phyloP scores from a whole-genome alignment of 2,888 invertebrate species.

The Abscondita cerata region DNA sequence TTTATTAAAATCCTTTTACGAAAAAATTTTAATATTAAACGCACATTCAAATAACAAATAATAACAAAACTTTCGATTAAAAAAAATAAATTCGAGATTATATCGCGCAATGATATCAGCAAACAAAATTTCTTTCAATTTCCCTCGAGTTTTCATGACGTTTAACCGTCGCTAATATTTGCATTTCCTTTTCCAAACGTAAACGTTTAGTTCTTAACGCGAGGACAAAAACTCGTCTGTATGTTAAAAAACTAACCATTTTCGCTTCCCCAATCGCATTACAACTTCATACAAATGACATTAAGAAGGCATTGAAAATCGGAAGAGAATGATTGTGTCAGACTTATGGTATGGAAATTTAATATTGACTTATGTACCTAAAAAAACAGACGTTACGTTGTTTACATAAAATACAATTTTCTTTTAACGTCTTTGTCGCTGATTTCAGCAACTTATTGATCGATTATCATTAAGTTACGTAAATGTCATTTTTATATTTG shows the following conservation, averaged over 20 bases:
- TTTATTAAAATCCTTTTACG: constrained; percentile 2
- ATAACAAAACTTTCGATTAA: neutral
- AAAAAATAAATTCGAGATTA: neutral
- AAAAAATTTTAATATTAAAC: neutral
- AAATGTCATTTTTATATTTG: no score
- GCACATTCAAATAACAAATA: neutral
- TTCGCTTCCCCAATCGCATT: constrained; percentile 1
- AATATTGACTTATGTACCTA: no score
- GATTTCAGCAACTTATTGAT: no score
- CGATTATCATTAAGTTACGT: no score
- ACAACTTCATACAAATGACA: no score
- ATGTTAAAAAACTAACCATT: constrained; percentile 1
- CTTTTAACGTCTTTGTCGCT: no score
- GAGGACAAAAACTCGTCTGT: neutral
- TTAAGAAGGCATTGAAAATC: no score
- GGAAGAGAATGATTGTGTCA: no score
- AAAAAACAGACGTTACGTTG: no score
- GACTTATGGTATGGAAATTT: no score
- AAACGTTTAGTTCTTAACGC: constrained; percentile 2
- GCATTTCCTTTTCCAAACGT: neutral
- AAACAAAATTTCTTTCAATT: neutral
- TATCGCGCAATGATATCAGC: constrained; percentile 2
- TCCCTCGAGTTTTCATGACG: constrained; percentile 7
- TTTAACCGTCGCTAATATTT: constrained; percentile 4
- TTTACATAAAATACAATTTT: no score